These are phyloP conservation scores for Alviniconcha marisindica DNA, from an alignment of 1,140 invertebrate genomes.

Conservation along the genomic window DNA sequence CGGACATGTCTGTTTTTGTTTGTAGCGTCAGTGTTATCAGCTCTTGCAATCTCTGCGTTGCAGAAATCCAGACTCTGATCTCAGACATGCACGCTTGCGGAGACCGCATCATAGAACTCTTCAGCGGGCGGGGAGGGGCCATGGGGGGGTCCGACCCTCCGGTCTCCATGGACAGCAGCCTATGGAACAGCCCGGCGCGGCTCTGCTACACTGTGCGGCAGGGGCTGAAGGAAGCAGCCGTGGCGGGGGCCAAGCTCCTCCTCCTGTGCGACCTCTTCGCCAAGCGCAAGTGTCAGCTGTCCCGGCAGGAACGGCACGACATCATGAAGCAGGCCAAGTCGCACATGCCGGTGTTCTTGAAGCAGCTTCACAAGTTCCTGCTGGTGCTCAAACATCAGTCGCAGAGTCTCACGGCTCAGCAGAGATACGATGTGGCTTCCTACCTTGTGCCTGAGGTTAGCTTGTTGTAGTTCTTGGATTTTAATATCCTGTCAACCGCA, in stretches of 20 bases:
- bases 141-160: conserved; percentile 51
- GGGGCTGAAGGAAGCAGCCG: conserved; percentile 79
- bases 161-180: conserved; percentile 48
- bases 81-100: conserved; percentile 81
- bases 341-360: conserved; percentile 81
- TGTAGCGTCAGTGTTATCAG: no score
- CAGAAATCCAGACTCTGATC: conserved; percentile 81
- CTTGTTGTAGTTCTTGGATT: no score
- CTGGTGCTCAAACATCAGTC: conserved; percentile 80
- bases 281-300: conserved; percentile 78
- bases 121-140: conserved; percentile 70
- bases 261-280: conserved; percentile 81
- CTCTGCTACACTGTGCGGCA: conserved; percentile 81
- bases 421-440: conserved; percentile 80
- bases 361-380: conserved; percentile 80
- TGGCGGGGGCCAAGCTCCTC: conserved; percentile 79
- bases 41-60: no score
- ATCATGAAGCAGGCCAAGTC: conserved; percentile 83
- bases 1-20: no score
- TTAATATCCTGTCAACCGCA: no score
- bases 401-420: conserved; percentile 78
- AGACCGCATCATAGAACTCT: conserved; percentile 80
- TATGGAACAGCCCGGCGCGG: conserved; percentile 77
- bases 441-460: conserved; percentile 82
- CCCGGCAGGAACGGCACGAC: conserved; percentile 81